phyloP scores from a whole-genome alignment of 92 coral and sea anemone species.

The Montipora capitata region DNA sequence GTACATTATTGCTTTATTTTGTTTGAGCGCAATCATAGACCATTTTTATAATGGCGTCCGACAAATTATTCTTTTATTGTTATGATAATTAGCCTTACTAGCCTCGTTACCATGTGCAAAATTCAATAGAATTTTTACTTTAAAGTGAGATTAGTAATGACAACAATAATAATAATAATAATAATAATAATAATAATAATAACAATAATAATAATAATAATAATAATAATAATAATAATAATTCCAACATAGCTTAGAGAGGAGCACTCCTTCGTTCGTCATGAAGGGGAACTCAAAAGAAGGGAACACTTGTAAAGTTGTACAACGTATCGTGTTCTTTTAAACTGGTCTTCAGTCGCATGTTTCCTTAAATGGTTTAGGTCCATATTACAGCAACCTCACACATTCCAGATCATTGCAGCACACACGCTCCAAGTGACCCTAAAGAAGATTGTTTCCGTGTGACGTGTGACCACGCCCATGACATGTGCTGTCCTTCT shows the following conservation, averaged over 20 bases:
- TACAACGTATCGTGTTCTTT: not conserved
- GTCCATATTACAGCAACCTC: slow-evolving; percentile 30
- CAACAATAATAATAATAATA: too few relatives aligned
- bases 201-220: too few relatives aligned
- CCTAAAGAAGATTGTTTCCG: slow-evolving; percentile 10
- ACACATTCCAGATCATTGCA: slow-evolving; percentile 35
- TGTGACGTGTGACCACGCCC: slow-evolving; percentile 36
- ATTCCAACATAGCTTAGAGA: not conserved
- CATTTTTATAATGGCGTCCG: not conserved
- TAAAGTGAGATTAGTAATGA: too few relatives aligned
- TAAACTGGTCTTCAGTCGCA: not conserved
- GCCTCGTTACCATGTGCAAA: too few relatives aligned
- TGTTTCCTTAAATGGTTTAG: slow-evolving; percentile 1
- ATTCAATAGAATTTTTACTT: too few relatives aligned
- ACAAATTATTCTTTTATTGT: too few relatives aligned
- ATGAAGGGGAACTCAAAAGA: not conserved
- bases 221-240: too few relatives aligned
- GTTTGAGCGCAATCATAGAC: not conserved
- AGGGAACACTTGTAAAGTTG: not conserved
- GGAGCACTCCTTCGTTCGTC: not conserved
- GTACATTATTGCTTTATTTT: not conserved
- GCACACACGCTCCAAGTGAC: slow-evolving; percentile 24
- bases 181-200: too few relatives aligned
- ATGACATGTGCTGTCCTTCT: slow-evolving; percentile 22
- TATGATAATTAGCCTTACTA: not conserved